Evolutionary conservation across 53 echinoderm and acorn worm species (phyloP).

Genomic region (Henricia sp.): DNA sequence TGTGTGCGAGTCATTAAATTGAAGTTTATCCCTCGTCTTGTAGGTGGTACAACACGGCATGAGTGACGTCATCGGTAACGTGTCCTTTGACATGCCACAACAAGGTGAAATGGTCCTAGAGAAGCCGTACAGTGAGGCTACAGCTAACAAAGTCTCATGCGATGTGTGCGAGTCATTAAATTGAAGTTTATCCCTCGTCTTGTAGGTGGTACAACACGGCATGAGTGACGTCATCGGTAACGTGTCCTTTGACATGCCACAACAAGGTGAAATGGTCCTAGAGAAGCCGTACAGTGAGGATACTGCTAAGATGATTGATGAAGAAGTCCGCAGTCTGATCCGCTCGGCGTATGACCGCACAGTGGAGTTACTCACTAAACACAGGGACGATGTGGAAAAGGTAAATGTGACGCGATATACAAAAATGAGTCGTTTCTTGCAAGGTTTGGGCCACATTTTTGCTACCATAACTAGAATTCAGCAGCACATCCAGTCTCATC

Average conservation of each 20-base stretch:
- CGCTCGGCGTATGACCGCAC: slow-evolving; percentile 81
- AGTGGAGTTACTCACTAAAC: slow-evolving; percentile 68
- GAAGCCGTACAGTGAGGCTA: slow-evolving; percentile 95
- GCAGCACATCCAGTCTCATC: too few species aligned
- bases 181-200: neutral
- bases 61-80: slow-evolving; percentile 95
- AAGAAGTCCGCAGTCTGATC: slow-evolving; percentile 87
- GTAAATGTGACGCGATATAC: slow-evolving; percentile 56
- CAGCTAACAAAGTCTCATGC: too few species aligned
- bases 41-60: slow-evolving; percentile 98
- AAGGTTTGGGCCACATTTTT: too few species aligned
- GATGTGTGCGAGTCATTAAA: neutral
- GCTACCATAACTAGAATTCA: too few species aligned
- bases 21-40: neutral
- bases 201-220: slow-evolving; percentile 93
- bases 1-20: neutral
- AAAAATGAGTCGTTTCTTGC: too few species aligned
- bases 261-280: slow-evolving; percentile 94
- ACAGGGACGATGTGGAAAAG: slow-evolving; percentile 91
- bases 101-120: slow-evolving; percentile 95
- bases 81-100: slow-evolving; percentile 95
- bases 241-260: slow-evolving; percentile 95
- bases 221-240: slow-evolving; percentile 98
- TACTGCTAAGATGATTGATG: slow-evolving; percentile 90
- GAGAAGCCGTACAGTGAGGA: slow-evolving; percentile 99